phyloP scores from a whole-genome alignment of 2,113 vertebrate species.

The Rutilus rutilus region DNA sequence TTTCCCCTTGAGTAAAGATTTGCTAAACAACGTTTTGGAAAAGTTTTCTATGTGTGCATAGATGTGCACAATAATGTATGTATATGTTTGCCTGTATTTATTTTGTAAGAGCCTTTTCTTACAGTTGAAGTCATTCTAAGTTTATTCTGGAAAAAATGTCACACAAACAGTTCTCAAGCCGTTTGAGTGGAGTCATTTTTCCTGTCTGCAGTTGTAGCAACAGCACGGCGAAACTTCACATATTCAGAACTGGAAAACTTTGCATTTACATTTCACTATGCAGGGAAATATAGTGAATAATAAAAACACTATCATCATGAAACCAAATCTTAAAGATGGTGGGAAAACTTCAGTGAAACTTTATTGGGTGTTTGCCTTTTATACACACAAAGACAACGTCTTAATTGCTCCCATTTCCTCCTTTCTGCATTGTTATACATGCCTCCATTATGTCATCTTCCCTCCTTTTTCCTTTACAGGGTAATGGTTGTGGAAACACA shows the following conservation, averaged over 20 bases:
- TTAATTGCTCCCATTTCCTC: constrained; percentile 43
- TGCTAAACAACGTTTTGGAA: not conserved
- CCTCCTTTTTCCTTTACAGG: constrained; percentile 41
- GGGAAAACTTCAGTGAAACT: not conserved
- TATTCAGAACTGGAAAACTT: not conserved
- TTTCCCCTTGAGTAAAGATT: not conserved
- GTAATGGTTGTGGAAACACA: constrained; percentile 45
- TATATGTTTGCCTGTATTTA: not conserved
- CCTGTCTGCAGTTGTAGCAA: not conserved
- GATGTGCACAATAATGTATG: not conserved
- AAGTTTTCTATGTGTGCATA: not conserved
- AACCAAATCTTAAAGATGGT: not conserved
- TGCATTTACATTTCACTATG: not conserved
- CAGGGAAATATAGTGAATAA: not conserved
- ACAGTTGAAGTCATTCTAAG: not conserved
- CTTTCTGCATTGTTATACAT: constrained; percentile 46
- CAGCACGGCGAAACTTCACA: not conserved
- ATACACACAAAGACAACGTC: constrained; percentile 14
- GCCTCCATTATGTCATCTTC: constrained; percentile 51
- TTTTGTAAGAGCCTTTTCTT: not conserved
- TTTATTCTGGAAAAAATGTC: constrained; percentile 25
- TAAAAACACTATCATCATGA: not conserved
- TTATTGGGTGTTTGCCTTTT: not conserved
- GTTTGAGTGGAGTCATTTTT: not conserved
- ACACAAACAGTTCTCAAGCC: constrained; percentile 4